Conservation (phyloP, 2,888 invertebrate genomes). For the Yponomeuta evonymella region DNA sequence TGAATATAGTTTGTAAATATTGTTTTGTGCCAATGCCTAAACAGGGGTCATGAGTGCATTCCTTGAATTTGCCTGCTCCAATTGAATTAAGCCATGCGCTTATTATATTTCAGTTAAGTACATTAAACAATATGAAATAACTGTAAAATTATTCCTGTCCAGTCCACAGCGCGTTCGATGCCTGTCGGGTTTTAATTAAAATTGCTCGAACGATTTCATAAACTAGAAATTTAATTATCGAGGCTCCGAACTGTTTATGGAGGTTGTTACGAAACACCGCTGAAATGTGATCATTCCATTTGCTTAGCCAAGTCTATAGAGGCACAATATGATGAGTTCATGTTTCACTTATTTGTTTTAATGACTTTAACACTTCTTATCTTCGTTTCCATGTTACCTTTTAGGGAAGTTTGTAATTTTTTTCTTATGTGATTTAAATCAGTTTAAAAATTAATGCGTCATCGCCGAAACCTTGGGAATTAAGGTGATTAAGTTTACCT, state of each 20-base stretch:
- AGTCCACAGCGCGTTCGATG: background rate
- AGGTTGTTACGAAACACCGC: background rate
- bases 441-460: too few species aligned
- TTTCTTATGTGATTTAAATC: too few species aligned
- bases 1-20: too few species aligned
- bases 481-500: too few species aligned
- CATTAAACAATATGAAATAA: background rate
- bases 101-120: background rate
- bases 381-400: too few species aligned
- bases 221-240: constrained; percentile 32
- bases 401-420: too few species aligned
- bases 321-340: too few species aligned
- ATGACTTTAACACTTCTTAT: background rate
- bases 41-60: too few species aligned
- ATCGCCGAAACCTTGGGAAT: too few species aligned
- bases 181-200: constrained; percentile 29
- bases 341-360: background rate
- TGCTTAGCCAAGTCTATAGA: background rate
- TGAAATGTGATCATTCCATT: background rate
- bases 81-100: constrained; percentile 15
- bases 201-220: constrained; percentile 29
- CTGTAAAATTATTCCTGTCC: background rate
- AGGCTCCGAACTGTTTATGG: constrained; percentile 23
- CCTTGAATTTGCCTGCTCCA: background rate
- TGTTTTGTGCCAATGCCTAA: too few species aligned